A percentile compares a stretch with the other conserved stretches of the same genome.
These are phyloP conservation scores for Whitmania pigra DNA, from an alignment of 1,140 invertebrate genomes.

Conservation along the genomic window DNA sequence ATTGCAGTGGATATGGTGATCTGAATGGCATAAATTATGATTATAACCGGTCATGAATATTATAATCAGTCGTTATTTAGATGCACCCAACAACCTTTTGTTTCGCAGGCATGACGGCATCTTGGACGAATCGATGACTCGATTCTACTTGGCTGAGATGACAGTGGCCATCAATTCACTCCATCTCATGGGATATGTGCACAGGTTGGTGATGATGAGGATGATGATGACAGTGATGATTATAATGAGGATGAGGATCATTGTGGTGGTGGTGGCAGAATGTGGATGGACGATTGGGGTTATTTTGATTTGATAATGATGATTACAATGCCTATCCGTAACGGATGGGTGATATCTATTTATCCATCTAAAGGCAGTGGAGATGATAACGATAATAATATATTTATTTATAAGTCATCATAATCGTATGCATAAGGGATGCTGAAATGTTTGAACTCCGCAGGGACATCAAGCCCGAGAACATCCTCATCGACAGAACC, in stretches of 20 bases:
- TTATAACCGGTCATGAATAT: no score
- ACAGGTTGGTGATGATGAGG: constrained; percentile 42
- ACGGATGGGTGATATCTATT: neutral
- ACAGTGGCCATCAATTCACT: constrained; percentile 95
- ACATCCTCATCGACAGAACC: constrained; percentile 84
- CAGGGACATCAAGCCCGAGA: constrained; percentile 94
- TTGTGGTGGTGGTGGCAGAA: neutral
- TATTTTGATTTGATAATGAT: no score
- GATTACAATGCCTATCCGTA: no score
- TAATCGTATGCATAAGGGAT: no score
- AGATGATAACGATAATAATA: neutral
- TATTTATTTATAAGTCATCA: no score
- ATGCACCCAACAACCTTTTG: constrained; percentile 62
- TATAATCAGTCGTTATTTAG: no score
- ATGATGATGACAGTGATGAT: neutral
- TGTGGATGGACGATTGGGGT: no score
- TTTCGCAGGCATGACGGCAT: constrained; percentile 96
- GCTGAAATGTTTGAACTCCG: no score
- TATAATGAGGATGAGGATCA: neutral
- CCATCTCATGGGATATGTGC: constrained; percentile 97
- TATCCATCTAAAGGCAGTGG: neutral
- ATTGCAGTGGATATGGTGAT: no score
- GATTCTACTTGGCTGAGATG: constrained; percentile 97
- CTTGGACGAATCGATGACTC: constrained; percentile 93
- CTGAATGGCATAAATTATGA: no score